Evolutionary conservation across 2,113 vertebrate species (phyloP).

Genomic region (Oryctolagus cuniculus): mOryCun1.1 NC_091448.1:33304001-33304500

Average conservation of each 20-base stretch:
- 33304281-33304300: no score
- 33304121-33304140: neutral
- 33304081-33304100: neutral
- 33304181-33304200: neutral
- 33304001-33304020: neutral
- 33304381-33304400: no score
- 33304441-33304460: no score
- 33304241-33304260: neutral
- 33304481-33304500: no score
- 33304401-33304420: no score
- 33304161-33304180: neutral
- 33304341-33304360: no score
- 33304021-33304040: neutral
- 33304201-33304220: neutral
- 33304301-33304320: no score
- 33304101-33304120: neutral
- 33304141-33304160: neutral
- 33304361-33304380: no score
- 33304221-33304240: neutral
- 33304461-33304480: no score
- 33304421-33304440: no score
- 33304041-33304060: rapidly evolving
- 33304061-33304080: neutral
- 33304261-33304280: neutral
- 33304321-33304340: no score